Evolutionary conservation across 1,140 invertebrate genomes (phyloP), one percentile per base, ranked within the genome.

Genomic region (Diprion similis): DNA sequence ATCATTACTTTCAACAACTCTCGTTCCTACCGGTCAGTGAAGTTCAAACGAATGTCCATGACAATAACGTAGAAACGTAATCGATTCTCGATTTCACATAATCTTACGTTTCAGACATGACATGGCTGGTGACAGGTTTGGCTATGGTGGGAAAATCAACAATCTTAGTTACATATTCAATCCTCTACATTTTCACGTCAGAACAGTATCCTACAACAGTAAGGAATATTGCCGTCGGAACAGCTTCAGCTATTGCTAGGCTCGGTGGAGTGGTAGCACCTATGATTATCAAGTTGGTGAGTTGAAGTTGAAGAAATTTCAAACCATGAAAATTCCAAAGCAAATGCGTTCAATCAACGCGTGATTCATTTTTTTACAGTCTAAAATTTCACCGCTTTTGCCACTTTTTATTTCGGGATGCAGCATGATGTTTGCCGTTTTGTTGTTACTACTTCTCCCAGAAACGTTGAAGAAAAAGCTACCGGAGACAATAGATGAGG

Each of bases 181-280:
- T 94, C 0, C 91, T 96, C 46, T 96, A 95, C 79, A 90, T 96
- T 65, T 95, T 94, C 81, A 93, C 95, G 10, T 92, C 93, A 7
- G 95, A 97, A 87, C 92, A 95, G 80, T 96, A 95, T 80, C 95
- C 95, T 1, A 96, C 95, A 0, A 91, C 94, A 9, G 92, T 97
- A 51, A 88, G 95, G 71, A 96, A 94, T 81, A 92, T 93, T 66
- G 94, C 92, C 10, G 83, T 96, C 73, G 95, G 95, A 2, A 92
- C 93, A 3, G 90, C 93, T 65, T 96, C 94, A 0, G 94, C 93
- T 76, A 92, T 91, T 76, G 95, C 95, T 9, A 87, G 95, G 72
- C 85, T 96, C 72, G 94, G 95, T 15, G 94, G 93, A 46, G 93
- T 95, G 77, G 82, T 94, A 66, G 93, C 94, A 1, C 94, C 95